A percentile compares a stretch with the other conserved stretches of the same genome.
Evolutionary conservation across 2,888 invertebrate species (phyloP).

Genomic region (Ophioninae sp.): DNA sequence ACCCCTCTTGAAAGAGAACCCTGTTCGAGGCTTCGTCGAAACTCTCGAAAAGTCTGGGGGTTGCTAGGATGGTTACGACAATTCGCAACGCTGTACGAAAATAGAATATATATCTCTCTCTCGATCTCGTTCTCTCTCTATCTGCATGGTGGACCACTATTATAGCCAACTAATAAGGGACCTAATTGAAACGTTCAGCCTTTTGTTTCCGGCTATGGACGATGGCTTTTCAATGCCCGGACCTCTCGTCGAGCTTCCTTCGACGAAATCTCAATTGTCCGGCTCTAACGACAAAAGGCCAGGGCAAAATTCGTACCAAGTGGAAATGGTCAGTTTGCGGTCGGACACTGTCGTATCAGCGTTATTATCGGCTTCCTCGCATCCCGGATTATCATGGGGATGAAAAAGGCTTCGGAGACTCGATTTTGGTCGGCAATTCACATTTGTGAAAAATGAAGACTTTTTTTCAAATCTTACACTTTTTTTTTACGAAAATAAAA

Average conservation of each 20-base stretch:
- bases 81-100: conserved; percentile 42
- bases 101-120: conserved; percentile 41
- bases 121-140: too few species aligned
- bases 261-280: conserved; percentile 46
- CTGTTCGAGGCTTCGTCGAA: conserved; percentile 49
- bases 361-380: conserved; percentile 16
- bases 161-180: conserved; percentile 80
- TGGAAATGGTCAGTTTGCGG: conserved; percentile 37
- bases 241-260: conserved; percentile 31
- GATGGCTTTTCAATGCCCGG: conserved; percentile 53
- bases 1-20: conserved; percentile 57
- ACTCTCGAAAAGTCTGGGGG: conserved; percentile 35
- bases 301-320: conserved; percentile 27
- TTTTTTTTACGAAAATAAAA: too few species aligned
- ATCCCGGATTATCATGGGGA: background rate
- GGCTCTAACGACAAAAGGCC: conserved; percentile 35
- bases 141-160: conserved; percentile 75
- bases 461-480: background rate
- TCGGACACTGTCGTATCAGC: conserved; percentile 31
- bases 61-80: conserved; percentile 36
- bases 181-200: conserved; percentile 79
- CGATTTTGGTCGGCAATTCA: background rate
- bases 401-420: background rate
- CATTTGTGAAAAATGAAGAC: background rate
- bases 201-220: conserved; percentile 69